Evolutionary conservation across 1,140 invertebrate genomes (phyloP), one percentile per base, ranked within the genome.

Genomic region (Drosophila bocqueti): DNA sequence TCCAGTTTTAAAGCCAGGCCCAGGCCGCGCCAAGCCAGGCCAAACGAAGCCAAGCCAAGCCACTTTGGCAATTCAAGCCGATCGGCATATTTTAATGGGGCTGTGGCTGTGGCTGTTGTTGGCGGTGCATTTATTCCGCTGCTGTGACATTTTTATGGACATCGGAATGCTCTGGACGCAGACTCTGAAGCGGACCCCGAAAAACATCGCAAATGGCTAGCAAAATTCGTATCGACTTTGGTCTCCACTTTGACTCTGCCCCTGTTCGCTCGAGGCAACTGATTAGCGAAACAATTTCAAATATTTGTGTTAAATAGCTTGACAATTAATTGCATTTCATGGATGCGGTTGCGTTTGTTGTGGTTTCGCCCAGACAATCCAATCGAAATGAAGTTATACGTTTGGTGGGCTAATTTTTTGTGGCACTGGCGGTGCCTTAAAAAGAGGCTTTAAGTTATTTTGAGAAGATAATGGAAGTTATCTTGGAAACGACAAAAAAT

Each of bases 91-190:
- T 76, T 79, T 66, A 63, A 62, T 91, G 74, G 59, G 45, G 63
- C 57, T 65, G 50, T 64, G 59, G 52, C 66, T 77, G 78, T 45
- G 72, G 65, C 61, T 59, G 79, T 59, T 82, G 67, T 55, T 38
- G 52, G 15, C 34, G 34, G 34, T 55, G 54, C 54, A 57, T 57
- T 57, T 57, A 57, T 24, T 57, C 36, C 54, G 54, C 54, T 79
- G 73, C 63, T 79, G 82, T 91, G 91, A 89, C 90, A 92, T 92
- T 91, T 90, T 85, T 92, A 81, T 89, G 91, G 85, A 76, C 84
- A 91, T 91, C 68, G 77, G 67, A 80, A 80, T 79, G 68, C 77
- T 74, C 55, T 40, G 63, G 62, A 34, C 67, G 47, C 77, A 61
- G 59, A 60, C 66, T 57, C 58, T 38, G 10, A 66, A 24, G 24